Percentiles rank a stretch among this genome's conserved stretches.
Conservation (phyloP, 2,888 invertebrate species). For the Sceliomorpha sp. region DNA sequence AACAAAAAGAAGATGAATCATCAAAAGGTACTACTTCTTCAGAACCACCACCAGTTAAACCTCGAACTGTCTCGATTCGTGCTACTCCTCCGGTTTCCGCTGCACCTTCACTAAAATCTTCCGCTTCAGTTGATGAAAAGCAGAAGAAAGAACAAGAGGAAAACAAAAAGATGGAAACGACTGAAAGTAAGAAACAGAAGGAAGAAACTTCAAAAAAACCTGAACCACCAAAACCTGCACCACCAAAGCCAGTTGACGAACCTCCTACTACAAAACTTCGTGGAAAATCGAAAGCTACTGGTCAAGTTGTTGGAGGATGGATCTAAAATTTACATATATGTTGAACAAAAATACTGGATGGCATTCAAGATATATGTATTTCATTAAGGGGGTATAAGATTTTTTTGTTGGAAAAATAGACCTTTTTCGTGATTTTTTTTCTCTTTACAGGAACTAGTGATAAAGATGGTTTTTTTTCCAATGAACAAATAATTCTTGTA, state of each 20-base stretch:
- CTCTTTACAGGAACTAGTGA: too few species aligned
- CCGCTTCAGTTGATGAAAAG: slow-evolving; percentile 12
- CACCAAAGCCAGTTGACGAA: slow-evolving; percentile 56
- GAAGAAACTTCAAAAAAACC: slow-evolving; percentile 47
- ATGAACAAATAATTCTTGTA: too few species aligned
- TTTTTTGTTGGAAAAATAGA: too few species aligned
- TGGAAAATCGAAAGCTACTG: slow-evolving; percentile 88
- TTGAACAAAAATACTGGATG: too few species aligned
- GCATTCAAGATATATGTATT: too few species aligned
- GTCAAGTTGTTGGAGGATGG: slow-evolving; percentile 88
- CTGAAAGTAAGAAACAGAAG: slow-evolving; percentile 52
- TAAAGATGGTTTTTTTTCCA: too few species aligned
- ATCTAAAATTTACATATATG: slow-evolving; percentile 80
- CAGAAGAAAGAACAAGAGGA: slow-evolving; percentile 19
- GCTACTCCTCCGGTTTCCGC: too few species aligned
- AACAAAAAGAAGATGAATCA: slow-evolving; percentile 81
- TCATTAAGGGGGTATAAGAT: too few species aligned
- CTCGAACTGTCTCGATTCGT: too few species aligned
- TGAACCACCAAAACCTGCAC: slow-evolving; percentile 58
- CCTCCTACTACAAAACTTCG: slow-evolving; percentile 80
- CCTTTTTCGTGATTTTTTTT: too few species aligned
- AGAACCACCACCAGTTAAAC: slow-evolving; percentile 62
- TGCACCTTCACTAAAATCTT: slow-evolving; percentile 37
- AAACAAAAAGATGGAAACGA: slow-evolving; percentile 27
- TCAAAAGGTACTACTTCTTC: slow-evolving; percentile 75